phyloP scores from a whole-genome alignment of 64 coral and sea anemone species.

The Orbicella faveolata region DNA sequence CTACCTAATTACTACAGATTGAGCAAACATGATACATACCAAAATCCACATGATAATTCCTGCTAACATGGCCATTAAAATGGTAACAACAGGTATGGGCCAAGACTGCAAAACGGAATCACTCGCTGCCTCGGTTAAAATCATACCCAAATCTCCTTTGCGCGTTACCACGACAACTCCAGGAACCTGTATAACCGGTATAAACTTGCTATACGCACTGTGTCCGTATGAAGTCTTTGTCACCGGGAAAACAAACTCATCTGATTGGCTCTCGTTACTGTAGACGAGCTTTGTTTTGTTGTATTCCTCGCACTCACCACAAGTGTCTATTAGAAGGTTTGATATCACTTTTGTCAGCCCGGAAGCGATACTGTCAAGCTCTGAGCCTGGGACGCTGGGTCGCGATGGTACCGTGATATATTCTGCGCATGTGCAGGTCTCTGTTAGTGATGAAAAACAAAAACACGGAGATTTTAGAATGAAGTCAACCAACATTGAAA shows the following conservation, averaged over 20 bases:
- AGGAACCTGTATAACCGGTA: slow-evolving; percentile 33
- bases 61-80: slow-evolving; percentile 12
- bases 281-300: background rate
- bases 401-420: background rate
- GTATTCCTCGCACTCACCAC: slow-evolving; percentile 3
- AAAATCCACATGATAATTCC: slow-evolving; percentile 42
- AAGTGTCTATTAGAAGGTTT: background rate
- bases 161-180: slow-evolving; percentile 29
- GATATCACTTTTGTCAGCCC: background rate
- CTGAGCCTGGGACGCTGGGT: background rate
- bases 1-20: too few relatives aligned
- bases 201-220: slow-evolving; percentile 29
- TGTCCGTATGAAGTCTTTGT: slow-evolving; percentile 28
- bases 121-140: background rate
- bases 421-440: background rate
- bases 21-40: background rate
- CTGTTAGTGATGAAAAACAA: background rate
- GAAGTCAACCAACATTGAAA: too few relatives aligned
- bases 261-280: background rate
- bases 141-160: background rate
- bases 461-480: background rate
- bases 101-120: slow-evolving; percentile 16
- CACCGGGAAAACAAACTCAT: background rate
- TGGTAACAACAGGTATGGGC: slow-evolving; percentile 11
- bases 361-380: background rate